Evolutionary conservation across 2,888 invertebrate species (phyloP), one percentile per base, ranked within the genome.

Genomic region (Spodoptera exigua): DNA sequence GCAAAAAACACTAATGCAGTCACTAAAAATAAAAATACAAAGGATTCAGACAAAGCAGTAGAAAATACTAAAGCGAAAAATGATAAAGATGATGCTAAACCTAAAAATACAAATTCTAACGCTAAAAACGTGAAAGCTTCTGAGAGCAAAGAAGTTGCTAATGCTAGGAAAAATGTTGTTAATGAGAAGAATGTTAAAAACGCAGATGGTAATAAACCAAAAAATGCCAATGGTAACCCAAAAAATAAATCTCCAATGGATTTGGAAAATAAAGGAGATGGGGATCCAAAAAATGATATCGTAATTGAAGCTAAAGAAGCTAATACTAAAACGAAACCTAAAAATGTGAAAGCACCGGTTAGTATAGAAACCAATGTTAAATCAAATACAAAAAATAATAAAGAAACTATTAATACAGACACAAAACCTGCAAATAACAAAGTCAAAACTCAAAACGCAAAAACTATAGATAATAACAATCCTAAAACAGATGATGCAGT

Each of bases 1-100:
- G 21, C 16, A 16, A 57, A 57, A 41, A 10, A 17, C 9, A 52
- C 34, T 11, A 48, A 39, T 11, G 21, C 13, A n/a, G n/a, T n/a
- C n/a, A n/a, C n/a, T 0, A 69, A 51, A 18, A 16, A 12, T 4
- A 67, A 61, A 5, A 16, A 11, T 9, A 4, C 27, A 9, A 55
- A 62, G 11, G 35, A n/a, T n/a, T n/a, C n/a, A n/a, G n/a, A n/a
- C n/a, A n/a, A n/a, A n/a, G n/a, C n/a, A n/a, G n/a, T n/a, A n/a
- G n/a, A n/a, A n/a, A n/a, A n/a, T n/a, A n/a, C n/a, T n/a, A n/a
- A 40, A 32, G 12, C 49, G n/a, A 17, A n/a, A 4, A 53, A 39
- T 11, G n/a, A 0, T 11, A 0, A 16, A 7, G 17, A 16, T 1
- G 12, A n/a, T 46, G 48, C n/a, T 17, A 16, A 34, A 10, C 13